phyloP scores from a whole-genome alignment of 2,888 invertebrate species.

The Smittia aterrima region DNA sequence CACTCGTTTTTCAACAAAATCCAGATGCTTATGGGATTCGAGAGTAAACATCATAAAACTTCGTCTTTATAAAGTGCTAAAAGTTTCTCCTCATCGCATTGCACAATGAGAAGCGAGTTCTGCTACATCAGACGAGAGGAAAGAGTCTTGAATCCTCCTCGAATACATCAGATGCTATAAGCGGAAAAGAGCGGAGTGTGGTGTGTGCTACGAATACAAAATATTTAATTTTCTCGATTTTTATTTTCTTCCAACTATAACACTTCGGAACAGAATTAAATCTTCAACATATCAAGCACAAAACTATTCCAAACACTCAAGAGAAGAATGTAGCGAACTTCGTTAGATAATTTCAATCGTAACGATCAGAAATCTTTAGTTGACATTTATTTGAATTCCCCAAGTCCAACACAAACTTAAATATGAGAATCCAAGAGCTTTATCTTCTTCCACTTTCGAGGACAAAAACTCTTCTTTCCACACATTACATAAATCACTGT shows the following conservation, averaged over 20 bases:
- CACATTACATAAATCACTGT: background rate
- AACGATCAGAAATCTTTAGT: too few relatives aligned
- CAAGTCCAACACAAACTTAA: too few relatives aligned
- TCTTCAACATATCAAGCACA: slow-evolving; percentile 34
- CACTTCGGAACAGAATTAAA: slow-evolving; percentile 38
- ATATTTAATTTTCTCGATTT: slow-evolving; percentile 40
- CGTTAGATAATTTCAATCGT: too few relatives aligned
- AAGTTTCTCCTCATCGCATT: slow-evolving; percentile 35
- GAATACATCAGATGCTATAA: slow-evolving; percentile 39
- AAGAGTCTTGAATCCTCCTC: slow-evolving; percentile 22
- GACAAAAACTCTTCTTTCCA: too few relatives aligned
- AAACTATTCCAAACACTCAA: background rate
- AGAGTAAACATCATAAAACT: slow-evolving; percentile 41
- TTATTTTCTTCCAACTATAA: slow-evolving; percentile 25
- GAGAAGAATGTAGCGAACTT: too few relatives aligned
- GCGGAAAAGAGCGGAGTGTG: slow-evolving; percentile 14
- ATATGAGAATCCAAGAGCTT: too few relatives aligned
- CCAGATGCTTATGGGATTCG: background rate
- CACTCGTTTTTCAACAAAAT: background rate
- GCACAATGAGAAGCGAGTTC: slow-evolving; percentile 12
- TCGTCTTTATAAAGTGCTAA: slow-evolving; percentile 40
- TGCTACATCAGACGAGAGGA: slow-evolving; percentile 1
- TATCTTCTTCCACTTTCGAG: too few relatives aligned
- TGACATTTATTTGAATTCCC: too few relatives aligned
- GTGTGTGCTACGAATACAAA: slow-evolving; percentile 35